These are phyloP conservation scores for Bombus turneri DNA, from an alignment of 1,140 invertebrate genomes.

Conservation along the genomic window DNA sequence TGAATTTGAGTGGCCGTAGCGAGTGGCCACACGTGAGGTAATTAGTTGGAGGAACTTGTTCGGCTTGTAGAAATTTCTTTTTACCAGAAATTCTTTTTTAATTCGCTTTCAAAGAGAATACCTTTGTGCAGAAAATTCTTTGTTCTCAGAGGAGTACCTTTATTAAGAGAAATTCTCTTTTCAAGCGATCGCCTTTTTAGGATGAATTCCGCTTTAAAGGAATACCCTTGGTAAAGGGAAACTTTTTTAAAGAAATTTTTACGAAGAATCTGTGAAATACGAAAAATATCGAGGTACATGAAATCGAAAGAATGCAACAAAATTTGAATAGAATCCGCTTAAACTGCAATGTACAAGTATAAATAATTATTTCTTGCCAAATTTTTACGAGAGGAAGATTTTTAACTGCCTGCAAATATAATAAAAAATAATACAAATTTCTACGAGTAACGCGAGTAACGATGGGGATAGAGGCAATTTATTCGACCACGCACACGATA, in stretches of 20 bases:
- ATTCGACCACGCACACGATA: constrained; percentile 25
- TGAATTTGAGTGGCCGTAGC: not conserved
- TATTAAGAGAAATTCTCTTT: not conserved
- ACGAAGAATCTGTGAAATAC: not conserved
- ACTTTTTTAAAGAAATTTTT: not conserved
- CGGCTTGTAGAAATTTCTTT: not conserved
- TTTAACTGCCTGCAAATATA: not conserved
- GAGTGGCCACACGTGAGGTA: not conserved
- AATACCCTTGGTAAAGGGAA: not conserved
- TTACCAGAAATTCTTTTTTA: not conserved
- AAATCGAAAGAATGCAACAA: not conserved
- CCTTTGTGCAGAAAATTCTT: not conserved
- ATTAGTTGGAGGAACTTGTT: not conserved
- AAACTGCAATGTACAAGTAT: not conserved
- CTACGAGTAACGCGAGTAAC: not conserved
- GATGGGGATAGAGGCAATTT: not conserved
- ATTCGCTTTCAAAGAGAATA: not conserved
- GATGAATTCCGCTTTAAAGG: not conserved
- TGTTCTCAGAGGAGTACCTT: not conserved
- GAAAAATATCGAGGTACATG: not conserved
- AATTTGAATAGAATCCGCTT: not conserved
- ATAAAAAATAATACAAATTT: not conserved
- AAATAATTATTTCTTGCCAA: not conserved
- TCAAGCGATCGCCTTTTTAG: too few relatives aligned
- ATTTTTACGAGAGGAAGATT: not conserved